Conservation (phyloP, 2,113 vertebrate genomes). For the Hippocampus comes region DNA sequence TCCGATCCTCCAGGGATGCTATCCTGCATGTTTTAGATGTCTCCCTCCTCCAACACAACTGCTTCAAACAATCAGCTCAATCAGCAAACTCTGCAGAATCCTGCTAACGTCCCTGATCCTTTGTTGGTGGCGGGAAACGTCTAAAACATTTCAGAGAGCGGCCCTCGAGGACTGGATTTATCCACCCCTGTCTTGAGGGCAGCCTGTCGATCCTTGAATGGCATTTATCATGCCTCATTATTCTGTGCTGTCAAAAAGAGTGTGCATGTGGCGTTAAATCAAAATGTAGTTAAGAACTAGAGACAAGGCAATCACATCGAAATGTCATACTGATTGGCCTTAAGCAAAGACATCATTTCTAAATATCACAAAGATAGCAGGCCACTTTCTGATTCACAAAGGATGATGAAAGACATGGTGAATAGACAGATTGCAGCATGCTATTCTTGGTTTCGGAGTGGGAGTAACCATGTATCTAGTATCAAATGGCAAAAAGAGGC, state of each 20-base stretch:
- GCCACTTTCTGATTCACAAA: not conserved
- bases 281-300: not conserved
- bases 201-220: not conserved
- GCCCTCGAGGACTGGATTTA: no score
- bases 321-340: not conserved
- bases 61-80: no score
- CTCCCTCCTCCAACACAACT: no score
- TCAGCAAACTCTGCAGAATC: no score
- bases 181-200: not conserved
- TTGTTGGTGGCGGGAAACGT: no score
- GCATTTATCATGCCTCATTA: not conserved
- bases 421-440: not conserved
- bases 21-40: no score
- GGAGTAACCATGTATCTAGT: not conserved
- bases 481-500: not conserved
- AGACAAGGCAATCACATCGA: constrained; percentile 3
- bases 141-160: no score
- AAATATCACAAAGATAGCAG: not conserved
- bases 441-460: not conserved
- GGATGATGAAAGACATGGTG: not conserved
- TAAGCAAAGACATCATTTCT: constrained; percentile 1
- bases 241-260: not conserved
- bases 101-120: no score
- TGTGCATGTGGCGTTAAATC: not conserved
- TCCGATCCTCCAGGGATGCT: no score